Percentiles rank a stretch among this genome's conserved stretches.
Evolutionary conservation across 2,113 vertebrate genomes (phyloP).

Genomic region (Chionodraco myersi): DNA sequence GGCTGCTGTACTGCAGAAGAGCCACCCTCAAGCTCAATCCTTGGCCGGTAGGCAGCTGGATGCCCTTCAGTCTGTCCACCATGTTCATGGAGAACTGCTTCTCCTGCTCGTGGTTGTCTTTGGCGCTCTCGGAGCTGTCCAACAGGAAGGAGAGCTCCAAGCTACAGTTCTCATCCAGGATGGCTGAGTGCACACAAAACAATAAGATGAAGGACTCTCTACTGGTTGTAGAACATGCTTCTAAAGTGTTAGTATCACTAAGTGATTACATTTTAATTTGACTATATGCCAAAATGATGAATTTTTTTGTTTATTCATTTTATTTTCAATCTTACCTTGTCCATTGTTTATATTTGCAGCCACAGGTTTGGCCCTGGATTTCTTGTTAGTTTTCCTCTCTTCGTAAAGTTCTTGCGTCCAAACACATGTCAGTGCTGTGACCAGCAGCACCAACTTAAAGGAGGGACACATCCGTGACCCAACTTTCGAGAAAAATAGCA

Average conservation of each 20-base stretch:
- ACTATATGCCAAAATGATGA: not conserved
- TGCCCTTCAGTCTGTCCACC: constrained; percentile 85
- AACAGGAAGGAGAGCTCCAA: constrained; percentile 91
- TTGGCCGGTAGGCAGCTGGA: constrained; percentile 85
- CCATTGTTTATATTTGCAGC: constrained; percentile 78
- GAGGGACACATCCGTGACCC: constrained; percentile 77
- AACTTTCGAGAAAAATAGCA: constrained; percentile 57
- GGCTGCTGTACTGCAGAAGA: constrained; percentile 93
- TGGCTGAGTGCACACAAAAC: constrained; percentile 65
- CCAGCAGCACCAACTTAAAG: constrained; percentile 80
- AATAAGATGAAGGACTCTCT: constrained; percentile 4
- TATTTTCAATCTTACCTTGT: constrained; percentile 69
- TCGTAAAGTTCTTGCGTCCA: constrained; percentile 83
- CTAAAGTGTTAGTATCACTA: not conserved
- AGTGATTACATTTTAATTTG: not conserved
- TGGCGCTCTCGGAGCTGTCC: constrained; percentile 93
- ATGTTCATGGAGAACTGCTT: constrained; percentile 88
- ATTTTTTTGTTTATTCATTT: not conserved
- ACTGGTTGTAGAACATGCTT: not conserved
- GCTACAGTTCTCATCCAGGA: constrained; percentile 88
- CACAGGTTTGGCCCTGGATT: constrained; percentile 72
- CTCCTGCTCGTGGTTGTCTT: constrained; percentile 89
- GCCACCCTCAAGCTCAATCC: constrained; percentile 86
- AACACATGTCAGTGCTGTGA: constrained; percentile 77
- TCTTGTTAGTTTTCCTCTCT: constrained; percentile 77